Conservation (phyloP, 2,888 invertebrate species). For the Ctenicera cuprea region DNA sequence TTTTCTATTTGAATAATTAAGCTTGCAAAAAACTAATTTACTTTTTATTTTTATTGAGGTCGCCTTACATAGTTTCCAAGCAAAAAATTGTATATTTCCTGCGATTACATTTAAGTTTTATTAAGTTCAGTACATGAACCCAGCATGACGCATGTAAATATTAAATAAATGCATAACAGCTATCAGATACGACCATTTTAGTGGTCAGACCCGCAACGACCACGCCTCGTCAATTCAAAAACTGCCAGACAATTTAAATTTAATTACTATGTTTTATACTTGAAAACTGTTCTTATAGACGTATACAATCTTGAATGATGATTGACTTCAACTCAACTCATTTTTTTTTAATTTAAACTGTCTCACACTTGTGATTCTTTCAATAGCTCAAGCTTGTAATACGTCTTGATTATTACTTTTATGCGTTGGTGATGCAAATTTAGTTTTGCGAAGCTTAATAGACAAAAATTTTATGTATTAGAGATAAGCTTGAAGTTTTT, state of each 20-base stretch:
- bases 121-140: slow-evolving; percentile 12
- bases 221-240: slow-evolving; percentile 53
- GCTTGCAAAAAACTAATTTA: no score
- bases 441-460: no score
- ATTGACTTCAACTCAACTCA: slow-evolving; percentile 18
- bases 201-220: slow-evolving; percentile 46
- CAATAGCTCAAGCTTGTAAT: no score
- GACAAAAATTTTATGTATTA: no score
- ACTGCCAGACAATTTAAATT: slow-evolving; percentile 54
- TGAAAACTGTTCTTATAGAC: slow-evolving; percentile 45
- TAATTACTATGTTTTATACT: slow-evolving; percentile 52
- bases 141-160: slow-evolving; percentile 30
- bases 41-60: background rate
- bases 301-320: slow-evolving; percentile 32
- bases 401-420: no score
- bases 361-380: no score
- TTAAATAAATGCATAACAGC: slow-evolving; percentile 43
- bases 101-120: slow-evolving; percentile 15
- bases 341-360: slow-evolving; percentile 2
- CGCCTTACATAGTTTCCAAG: background rate
- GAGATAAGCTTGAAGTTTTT: no score
- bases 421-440: no score
- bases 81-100: background rate
- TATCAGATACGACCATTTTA: slow-evolving; percentile 47
- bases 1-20: no score